Evolutionary conservation across 2,113 vertebrate genomes (phyloP), one percentile per base, ranked within the genome.

Genomic region (Malurus cyaneus): DNA sequence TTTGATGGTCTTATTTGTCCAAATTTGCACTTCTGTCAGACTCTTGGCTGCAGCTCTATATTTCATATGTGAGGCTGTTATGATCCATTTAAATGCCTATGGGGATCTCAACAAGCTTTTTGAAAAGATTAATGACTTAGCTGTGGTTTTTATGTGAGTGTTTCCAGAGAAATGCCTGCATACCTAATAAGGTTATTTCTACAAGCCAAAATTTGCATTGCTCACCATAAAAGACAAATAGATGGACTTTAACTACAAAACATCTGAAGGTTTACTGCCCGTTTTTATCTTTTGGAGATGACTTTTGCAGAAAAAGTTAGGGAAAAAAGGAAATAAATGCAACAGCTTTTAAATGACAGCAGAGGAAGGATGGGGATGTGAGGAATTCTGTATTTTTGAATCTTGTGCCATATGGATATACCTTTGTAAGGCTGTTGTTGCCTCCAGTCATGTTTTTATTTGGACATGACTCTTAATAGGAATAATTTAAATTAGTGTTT

Each of bases 111-210:
- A 92, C 93, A 97, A 97, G 97, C 76, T 91, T 97, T 97, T 93
- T 95, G 92, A 94, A 95, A 95, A 96, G 95, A 97, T 97, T 97
- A 97, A 97, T 97, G 89, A 96, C 93, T 96, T 96, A 94, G 94
- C 94, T 95, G 94, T 96, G 92, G 69, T 86, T 96, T 97, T 97
- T 96, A 96, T 94, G 95, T 93, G 92, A 92, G 80, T 39, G 42
- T 96, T 97, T 92, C 88, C 89, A 94, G 96, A 96, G 95, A 92
- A 95, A 97, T 95, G 70, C 72, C 77, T 93, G 93, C 89, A 96
- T 97, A 77, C 65, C 73, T 97, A 97, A 97, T 94, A 69, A 91
- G 82, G 95, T 94, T 97, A 88, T 94, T 96, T 94, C 87, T 96
- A 91, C 90, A 91, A 95, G 53, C 84, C 88, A 77, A 92, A 94